Conservation (phyloP, 2,797 vertebrate genomes). For the Urosaurus nigricauda region DNA sequence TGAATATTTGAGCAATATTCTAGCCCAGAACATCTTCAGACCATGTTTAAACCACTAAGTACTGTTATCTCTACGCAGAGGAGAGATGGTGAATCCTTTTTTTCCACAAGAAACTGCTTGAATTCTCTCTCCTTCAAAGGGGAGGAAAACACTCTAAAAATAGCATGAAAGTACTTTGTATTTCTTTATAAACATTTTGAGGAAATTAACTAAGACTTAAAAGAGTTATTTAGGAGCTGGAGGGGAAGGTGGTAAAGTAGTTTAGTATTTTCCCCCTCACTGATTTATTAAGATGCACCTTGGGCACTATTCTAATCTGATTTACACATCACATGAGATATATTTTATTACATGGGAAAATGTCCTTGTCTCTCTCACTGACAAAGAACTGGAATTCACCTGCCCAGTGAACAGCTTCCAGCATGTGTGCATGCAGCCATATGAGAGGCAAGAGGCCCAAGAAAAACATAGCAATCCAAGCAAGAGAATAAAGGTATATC, state of each 20-base stretch:
- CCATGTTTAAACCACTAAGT: constrained; percentile 2
- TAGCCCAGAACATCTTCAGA: too few species aligned
- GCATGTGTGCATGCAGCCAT: not conserved
- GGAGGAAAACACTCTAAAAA: not conserved
- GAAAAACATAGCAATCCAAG: not conserved
- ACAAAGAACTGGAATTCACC: constrained; percentile 6
- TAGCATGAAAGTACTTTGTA: not conserved
- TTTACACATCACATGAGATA: constrained; percentile 49
- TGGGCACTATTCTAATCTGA: constrained; percentile 67
- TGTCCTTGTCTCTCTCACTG: constrained; percentile 50
- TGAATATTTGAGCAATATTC: too few species aligned
- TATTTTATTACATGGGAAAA: constrained; percentile 69
- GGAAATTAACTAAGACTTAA: constrained; percentile 57
- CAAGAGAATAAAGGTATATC: not conserved
- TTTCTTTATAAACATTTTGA: constrained; percentile 53
- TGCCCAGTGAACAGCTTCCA: constrained; percentile 32
- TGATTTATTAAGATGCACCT: constrained; percentile 66
- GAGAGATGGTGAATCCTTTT: not conserved
- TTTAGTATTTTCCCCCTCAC: constrained; percentile 58
- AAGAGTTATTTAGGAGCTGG: constrained; percentile 56
- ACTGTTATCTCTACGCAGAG: not conserved
- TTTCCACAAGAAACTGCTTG: not conserved
- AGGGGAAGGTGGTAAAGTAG: constrained; percentile 58
- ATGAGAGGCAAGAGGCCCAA: not conserved
- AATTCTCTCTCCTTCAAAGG: too few species aligned